These are phyloP conservation scores for Molorchus minor DNA, from an alignment of 2,888 invertebrate species.

Conservation along the genomic window DNA sequence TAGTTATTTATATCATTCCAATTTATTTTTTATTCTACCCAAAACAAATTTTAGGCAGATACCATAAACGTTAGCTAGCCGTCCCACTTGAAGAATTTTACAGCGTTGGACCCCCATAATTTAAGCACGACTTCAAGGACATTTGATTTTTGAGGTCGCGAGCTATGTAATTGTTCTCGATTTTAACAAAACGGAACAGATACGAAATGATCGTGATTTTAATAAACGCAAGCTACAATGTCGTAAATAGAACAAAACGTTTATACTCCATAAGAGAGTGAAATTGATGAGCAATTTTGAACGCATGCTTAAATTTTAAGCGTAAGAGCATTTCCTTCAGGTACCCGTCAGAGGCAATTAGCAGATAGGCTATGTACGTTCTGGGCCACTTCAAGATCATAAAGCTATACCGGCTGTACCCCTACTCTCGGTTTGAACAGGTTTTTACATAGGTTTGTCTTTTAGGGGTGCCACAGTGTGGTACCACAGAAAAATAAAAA, in stretches of 20 bases:
- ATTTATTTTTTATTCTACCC: conserved; percentile 2
- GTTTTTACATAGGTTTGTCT: no score
- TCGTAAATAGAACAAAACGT: conserved; percentile 13
- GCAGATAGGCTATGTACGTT: no score
- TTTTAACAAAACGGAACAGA: conserved; percentile 27
- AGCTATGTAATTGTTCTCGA: conserved; percentile 44
- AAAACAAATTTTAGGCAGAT: conserved; percentile 21
- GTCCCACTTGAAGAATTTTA: conserved; percentile 5
- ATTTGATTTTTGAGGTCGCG: conserved; percentile 45
- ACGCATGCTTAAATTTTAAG: conserved; percentile 5
- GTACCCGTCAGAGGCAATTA: no score
- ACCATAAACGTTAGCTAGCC: neutral
- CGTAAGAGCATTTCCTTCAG: no score
- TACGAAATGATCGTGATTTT: conserved; percentile 7
- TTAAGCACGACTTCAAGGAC: conserved; percentile 41
- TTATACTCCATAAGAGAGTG: conserved; percentile 20
- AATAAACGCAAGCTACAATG: conserved; percentile 15
- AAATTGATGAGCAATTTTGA: conserved; percentile 6
- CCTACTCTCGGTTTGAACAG: no score
- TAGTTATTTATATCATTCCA: neutral
- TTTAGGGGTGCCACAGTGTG: no score
- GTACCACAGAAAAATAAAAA: no score
- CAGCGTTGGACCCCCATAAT: neutral
- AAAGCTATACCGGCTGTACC: no score
- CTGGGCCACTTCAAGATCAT: no score